Evolutionary conservation across 2,888 invertebrate species (phyloP).

Genomic region (Leucophenga maculata): DNA sequence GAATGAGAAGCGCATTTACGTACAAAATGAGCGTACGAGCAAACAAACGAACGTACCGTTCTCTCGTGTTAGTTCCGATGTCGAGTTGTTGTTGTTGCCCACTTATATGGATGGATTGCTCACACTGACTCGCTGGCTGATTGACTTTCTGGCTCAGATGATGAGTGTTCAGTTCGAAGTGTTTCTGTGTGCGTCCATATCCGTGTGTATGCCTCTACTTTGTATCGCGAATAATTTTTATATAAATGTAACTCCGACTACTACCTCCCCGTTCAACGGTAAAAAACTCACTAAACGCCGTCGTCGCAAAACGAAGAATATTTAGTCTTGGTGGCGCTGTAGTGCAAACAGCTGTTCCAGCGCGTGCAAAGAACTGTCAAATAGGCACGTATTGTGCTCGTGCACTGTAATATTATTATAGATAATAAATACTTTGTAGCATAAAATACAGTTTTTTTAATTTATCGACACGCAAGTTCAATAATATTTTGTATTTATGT

Average conservation of each 20-base stretch:
- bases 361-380: not conserved
- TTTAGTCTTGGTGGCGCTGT: slow-evolving; percentile 16
- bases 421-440: no score
- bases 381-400: no score
- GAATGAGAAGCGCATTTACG: not conserved
- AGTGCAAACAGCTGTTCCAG: slow-evolving; percentile 10
- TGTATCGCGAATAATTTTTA: slow-evolving; percentile 27
- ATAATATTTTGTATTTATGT: no score
- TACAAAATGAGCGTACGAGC: slow-evolving; percentile 36
- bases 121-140: slow-evolving; percentile 16
- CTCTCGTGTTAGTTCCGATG: slow-evolving; percentile 33
- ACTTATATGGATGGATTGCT: slow-evolving; percentile 22
- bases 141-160: slow-evolving; percentile 30
- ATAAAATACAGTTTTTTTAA: no score
- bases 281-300: slow-evolving; percentile 63
- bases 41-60: slow-evolving; percentile 27
- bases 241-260: not conserved
- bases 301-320: slow-evolving; percentile 30
- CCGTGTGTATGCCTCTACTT: slow-evolving; percentile 35
- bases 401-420: no score
- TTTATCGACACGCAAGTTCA: no score
- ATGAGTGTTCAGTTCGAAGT: slow-evolving; percentile 31
- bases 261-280: slow-evolving; percentile 67
- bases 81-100: slow-evolving; percentile 33
- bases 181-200: slow-evolving; percentile 30